A percentile compares a stretch with the other conserved stretches of the same genome.
phyloP scores from a whole-genome alignment of 2,888 invertebrate genomes.

The Cephus pygmeus region DNA sequence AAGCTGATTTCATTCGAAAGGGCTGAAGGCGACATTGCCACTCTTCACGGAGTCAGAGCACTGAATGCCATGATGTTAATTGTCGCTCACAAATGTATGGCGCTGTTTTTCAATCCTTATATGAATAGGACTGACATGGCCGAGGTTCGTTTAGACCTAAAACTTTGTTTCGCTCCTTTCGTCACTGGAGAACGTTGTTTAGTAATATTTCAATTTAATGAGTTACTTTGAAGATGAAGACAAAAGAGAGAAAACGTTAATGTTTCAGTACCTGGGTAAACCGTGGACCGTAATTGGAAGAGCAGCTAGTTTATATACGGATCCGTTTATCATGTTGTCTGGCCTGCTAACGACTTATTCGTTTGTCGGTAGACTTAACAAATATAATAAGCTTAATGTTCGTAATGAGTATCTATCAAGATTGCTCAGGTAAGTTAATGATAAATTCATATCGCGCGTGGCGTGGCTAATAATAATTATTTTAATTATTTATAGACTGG shows the following conservation, averaged over 20 bases:
- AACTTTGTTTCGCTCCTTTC: not conserved
- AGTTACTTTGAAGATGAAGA: not conserved
- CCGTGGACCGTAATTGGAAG: constrained; percentile 77
- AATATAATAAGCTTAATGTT: constrained; percentile 69
- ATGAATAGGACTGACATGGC: constrained; percentile 75
- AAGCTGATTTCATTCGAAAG: constrained; percentile 69
- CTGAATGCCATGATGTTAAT: constrained; percentile 75
- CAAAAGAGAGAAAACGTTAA: not conserved
- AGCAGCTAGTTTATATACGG: constrained; percentile 78
- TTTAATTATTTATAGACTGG: constrained; percentile 64
- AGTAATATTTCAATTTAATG: not conserved
- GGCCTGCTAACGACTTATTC: constrained; percentile 76
- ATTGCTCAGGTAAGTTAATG: constrained; percentile 66
- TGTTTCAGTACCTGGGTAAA: constrained; percentile 69
- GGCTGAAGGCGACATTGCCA: constrained; percentile 70
- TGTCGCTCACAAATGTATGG: constrained; percentile 78
- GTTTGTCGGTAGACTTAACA: constrained; percentile 71
- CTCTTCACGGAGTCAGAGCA: constrained; percentile 76
- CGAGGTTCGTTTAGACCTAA: constrained; percentile 67
- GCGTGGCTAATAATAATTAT: not conserved
- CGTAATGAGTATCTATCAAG: constrained; percentile 73
- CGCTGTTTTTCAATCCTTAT: constrained; percentile 75
- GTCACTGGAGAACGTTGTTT: not conserved
- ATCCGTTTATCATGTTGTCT: constrained; percentile 78
- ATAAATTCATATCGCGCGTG: not conserved